Conservation (phyloP, 2,888 invertebrate genomes). For the Galeopsomyia nigrocyanea region DNA sequence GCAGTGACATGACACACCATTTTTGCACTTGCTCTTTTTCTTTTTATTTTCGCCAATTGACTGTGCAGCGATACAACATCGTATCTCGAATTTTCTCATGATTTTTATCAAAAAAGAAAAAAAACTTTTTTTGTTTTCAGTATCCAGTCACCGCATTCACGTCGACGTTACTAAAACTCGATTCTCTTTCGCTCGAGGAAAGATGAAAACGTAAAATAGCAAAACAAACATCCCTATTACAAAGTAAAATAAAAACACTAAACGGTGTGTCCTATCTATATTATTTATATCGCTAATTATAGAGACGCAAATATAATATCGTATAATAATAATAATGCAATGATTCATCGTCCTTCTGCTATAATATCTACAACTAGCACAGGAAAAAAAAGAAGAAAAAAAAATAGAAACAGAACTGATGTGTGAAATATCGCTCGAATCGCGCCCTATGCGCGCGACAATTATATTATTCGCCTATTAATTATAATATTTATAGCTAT, state of each 20-base stretch:
- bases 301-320: slow-evolving; percentile 55
- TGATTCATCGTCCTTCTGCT: slow-evolving; percentile 51
- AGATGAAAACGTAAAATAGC: slow-evolving; percentile 38
- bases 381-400: slow-evolving; percentile 36
- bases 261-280: slow-evolving; percentile 50
- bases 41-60: too few relatives aligned
- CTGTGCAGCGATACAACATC: too few relatives aligned
- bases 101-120: too few relatives aligned
- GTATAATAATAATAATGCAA: slow-evolving; percentile 51
- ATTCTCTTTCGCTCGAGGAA: slow-evolving; percentile 38
- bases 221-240: slow-evolving; percentile 41
- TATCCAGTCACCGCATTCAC: slow-evolving; percentile 61
- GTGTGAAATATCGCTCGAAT: neutral
- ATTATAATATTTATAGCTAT: slow-evolving; percentile 10
- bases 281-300: slow-evolving; percentile 59
- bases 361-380: slow-evolving; percentile 46
- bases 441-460: slow-evolving; percentile 29
- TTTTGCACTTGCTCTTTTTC: too few relatives aligned
- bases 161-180: slow-evolving; percentile 57
- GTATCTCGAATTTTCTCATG: too few relatives aligned
- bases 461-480: slow-evolving; percentile 40
- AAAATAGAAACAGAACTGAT: too few relatives aligned
- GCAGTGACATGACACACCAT: slow-evolving; percentile 32
- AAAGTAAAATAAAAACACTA: slow-evolving; percentile 64
- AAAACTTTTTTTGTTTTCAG: too few relatives aligned